These are phyloP conservation scores for Rapana venosa DNA, from an alignment of 2,888 invertebrate genomes.

Conservation along the genomic window DNA sequence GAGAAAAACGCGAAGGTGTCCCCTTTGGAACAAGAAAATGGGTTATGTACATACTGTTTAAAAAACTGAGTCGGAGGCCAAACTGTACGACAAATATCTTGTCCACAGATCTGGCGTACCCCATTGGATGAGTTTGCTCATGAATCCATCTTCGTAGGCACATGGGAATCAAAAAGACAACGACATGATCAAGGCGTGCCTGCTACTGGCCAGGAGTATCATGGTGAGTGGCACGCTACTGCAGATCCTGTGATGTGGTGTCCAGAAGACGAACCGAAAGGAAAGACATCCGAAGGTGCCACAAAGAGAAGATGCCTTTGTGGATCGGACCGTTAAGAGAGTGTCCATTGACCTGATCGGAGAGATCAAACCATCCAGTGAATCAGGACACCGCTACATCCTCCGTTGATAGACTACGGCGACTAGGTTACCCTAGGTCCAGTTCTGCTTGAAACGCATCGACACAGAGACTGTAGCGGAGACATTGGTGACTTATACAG, in stretches of 20 bases:
- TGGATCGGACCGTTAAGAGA: constrained; percentile 53
- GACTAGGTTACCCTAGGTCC: constrained; percentile 54
- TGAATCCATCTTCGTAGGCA: no score
- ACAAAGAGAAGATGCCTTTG: constrained; percentile 48
- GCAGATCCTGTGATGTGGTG: constrained; percentile 55
- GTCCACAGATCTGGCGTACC: no score
- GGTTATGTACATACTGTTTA: no score
- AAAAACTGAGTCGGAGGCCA: no score
- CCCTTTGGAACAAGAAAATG: no score
- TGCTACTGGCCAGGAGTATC: constrained; percentile 56
- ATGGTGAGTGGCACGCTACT: constrained; percentile 48
- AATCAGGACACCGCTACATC: constrained; percentile 52
- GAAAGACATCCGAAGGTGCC: constrained; percentile 50
- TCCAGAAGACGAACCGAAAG: constrained; percentile 50
- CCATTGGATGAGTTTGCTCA: no score
- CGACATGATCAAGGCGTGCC: not conserved
- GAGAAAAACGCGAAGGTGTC: no score
- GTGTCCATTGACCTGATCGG: constrained; percentile 58
- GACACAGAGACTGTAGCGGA: constrained; percentile 54
- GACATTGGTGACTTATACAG: constrained; percentile 50
- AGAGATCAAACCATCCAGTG: constrained; percentile 52
- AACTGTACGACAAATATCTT: no score
- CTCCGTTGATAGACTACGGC: constrained; percentile 52
- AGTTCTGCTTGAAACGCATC: constrained; percentile 44
- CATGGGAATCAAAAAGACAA: constrained; percentile 22